These are phyloP conservation scores for Xylota sylvarum DNA, from an alignment of 2,888 invertebrate genomes.

Conservation along the genomic window DNA sequence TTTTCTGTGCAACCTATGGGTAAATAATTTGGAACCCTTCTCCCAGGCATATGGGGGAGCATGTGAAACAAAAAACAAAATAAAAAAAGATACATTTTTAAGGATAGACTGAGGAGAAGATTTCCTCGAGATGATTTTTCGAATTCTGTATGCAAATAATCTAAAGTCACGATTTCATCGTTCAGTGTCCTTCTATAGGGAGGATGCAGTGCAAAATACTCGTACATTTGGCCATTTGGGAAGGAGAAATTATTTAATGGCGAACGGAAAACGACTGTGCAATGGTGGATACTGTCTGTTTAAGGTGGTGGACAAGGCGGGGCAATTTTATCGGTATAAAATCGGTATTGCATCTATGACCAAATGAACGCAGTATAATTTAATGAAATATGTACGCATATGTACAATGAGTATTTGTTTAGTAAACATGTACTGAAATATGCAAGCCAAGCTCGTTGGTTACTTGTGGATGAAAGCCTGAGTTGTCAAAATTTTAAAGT, in stretches of 20 bases:
- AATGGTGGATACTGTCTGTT: slow-evolving; percentile 48
- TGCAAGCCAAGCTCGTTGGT: too few relatives aligned
- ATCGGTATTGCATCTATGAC: slow-evolving; percentile 6
- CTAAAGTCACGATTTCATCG: slow-evolving; percentile 75
- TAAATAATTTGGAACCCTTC: slow-evolving; percentile 75
- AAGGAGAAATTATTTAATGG: slow-evolving; percentile 71
- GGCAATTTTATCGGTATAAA: background rate
- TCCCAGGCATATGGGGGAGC: slow-evolving; percentile 6
- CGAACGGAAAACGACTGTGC: slow-evolving; percentile 60
- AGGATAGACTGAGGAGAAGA: slow-evolving; percentile 68
- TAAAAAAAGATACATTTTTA: slow-evolving; percentile 41
- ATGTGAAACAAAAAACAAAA: slow-evolving; percentile 22
- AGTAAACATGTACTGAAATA: too few relatives aligned
- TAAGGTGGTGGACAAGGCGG: slow-evolving; percentile 35
- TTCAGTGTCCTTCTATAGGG: slow-evolving; percentile 68
- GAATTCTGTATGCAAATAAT: slow-evolving; percentile 77
- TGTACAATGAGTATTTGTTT: background rate
- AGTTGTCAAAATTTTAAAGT: too few relatives aligned
- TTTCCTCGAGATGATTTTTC: slow-evolving; percentile 75
- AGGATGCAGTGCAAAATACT: slow-evolving; percentile 48
- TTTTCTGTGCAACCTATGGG: slow-evolving; percentile 69
- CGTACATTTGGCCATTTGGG: slow-evolving; percentile 50
- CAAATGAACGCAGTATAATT: background rate
- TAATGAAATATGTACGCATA: too few relatives aligned
- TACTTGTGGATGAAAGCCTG: too few relatives aligned